Percentiles rank a stretch among this genome's conserved stretches.
These are phyloP conservation scores for Pseudorectes ferrugineus DNA, from an alignment of 2,113 vertebrate species.

Conservation along the genomic window DNA sequence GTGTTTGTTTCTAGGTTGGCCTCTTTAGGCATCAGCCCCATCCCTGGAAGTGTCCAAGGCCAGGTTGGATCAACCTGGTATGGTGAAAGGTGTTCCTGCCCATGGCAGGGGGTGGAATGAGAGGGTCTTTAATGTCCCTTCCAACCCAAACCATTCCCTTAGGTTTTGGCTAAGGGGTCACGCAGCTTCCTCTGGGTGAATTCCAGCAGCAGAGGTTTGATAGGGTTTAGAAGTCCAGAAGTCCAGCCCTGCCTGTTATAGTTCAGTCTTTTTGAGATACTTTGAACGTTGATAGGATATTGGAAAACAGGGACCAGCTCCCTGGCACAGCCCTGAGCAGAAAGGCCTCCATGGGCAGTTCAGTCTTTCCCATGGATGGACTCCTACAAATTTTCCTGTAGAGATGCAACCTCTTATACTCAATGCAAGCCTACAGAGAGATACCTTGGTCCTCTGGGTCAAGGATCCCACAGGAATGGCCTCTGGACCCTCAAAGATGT, in stretches of 20 bases:
- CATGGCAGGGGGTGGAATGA: neutral
- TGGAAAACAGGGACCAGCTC: neutral
- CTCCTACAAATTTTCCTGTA: neutral
- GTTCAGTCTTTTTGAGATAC: neutral
- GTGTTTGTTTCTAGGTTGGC: no score
- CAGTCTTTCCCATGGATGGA: neutral
- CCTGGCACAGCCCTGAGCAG: neutral
- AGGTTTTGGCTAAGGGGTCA: neutral
- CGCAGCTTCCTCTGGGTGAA: neutral
- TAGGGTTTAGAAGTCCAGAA: neutral
- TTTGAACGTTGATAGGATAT: neutral
- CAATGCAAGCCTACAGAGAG: neutral
- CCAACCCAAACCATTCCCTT: neutral
- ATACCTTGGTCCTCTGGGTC: neutral
- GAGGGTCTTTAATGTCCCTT: neutral
- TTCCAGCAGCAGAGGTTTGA: neutral
- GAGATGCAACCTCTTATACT: neutral
- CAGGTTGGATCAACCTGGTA: accelerated
- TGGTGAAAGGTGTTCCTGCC: neutral
- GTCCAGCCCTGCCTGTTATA: neutral
- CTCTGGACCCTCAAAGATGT: neutral
- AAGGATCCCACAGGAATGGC: neutral
- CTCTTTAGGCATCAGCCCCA: no score
- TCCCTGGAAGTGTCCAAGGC: neutral
- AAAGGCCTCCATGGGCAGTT: neutral